phyloP scores from a whole-genome alignment of 1,140 invertebrate species.

The Heliconius eleuchia region DNA sequence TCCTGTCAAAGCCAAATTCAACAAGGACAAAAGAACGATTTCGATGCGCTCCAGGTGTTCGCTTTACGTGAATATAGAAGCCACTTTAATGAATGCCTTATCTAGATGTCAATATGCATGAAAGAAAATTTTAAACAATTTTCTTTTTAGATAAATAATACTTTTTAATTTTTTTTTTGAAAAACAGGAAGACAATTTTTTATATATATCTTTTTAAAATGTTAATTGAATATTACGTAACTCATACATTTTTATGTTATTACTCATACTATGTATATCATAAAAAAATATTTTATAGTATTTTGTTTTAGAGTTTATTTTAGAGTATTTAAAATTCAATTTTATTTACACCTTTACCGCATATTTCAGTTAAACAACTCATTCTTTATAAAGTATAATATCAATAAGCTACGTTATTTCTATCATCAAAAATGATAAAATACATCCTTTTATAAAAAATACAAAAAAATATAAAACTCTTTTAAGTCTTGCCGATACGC shows the following conservation, averaged over 20 bases:
- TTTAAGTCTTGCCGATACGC: neutral
- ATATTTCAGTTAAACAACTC: too few species aligned
- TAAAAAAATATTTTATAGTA: too few species aligned
- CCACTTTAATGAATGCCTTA: constrained; percentile 30
- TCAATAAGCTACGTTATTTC: too few species aligned
- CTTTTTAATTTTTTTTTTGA: neutral
- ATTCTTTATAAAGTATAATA: too few species aligned
- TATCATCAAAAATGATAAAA: too few species aligned
- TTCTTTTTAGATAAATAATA: neutral
- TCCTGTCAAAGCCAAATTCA: constrained; percentile 36
- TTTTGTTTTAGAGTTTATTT: neutral
- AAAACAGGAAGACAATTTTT: too few species aligned
- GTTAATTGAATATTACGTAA: too few species aligned
- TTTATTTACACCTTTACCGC: too few species aligned
- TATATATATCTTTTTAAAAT: too few species aligned
- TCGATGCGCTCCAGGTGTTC: constrained; percentile 36
- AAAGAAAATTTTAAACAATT: neutral
- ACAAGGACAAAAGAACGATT: constrained; percentile 35
- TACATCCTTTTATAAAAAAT: neutral
- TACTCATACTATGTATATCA: too few species aligned
- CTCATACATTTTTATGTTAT: too few species aligned
- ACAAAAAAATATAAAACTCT: neutral
- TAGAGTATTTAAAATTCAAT: too few species aligned
- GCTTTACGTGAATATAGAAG: constrained; percentile 30
- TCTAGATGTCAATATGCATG: neutral